These are phyloP conservation scores for Anabacerthia variegaticeps DNA, from an alignment of 2,797 vertebrate species.

Conservation along the genomic window DNA sequence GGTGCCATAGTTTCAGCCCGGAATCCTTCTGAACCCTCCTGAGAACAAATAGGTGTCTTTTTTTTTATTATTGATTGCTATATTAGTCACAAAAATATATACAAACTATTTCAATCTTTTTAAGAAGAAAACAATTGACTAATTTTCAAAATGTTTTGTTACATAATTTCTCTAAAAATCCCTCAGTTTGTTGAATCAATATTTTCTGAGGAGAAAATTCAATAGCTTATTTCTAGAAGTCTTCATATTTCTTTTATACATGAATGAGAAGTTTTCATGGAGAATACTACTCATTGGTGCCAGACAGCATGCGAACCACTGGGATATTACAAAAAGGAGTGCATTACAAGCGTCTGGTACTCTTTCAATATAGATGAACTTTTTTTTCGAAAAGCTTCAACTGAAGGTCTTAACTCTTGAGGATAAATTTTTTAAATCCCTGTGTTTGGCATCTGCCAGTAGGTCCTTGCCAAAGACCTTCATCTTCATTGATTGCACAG, in stretches of 20 bases:
- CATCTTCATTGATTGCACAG: not conserved
- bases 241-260: not conserved
- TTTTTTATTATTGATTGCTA: not conserved
- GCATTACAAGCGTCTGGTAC: not conserved
- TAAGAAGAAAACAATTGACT: not conserved
- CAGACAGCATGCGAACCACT: fast-evolving
- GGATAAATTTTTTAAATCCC: not conserved
- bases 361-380: not conserved
- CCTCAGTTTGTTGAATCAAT: not conserved
- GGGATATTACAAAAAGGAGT: not conserved
- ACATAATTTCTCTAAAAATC: not conserved
- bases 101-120: not conserved
- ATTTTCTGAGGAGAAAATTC: not conserved
- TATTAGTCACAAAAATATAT: not conserved
- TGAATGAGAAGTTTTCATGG: not conserved
- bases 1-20: too few species aligned
- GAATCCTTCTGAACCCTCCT: too few species aligned
- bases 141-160: not conserved
- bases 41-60: not conserved
- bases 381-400: not conserved
- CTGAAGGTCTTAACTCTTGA: not conserved
- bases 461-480: not conserved
- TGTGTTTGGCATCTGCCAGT: not conserved
- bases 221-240: not conserved
- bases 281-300: not conserved